phyloP scores from a whole-genome alignment of 2,113 vertebrate species.

The Cepphus grylle region DNA sequence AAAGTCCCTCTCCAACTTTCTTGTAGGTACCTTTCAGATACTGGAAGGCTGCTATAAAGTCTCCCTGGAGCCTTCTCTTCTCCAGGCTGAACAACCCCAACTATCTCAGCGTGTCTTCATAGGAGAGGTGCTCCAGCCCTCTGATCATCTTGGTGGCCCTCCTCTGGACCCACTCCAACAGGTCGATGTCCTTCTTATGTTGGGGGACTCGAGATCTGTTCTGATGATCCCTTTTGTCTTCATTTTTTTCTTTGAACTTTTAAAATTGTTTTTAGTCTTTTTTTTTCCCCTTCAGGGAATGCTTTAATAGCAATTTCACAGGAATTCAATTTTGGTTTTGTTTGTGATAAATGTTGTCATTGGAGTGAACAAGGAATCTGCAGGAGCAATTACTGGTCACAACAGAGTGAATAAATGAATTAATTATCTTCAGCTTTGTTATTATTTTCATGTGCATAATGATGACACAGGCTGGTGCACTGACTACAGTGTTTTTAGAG shows the following conservation, averaged over 20 bases:
- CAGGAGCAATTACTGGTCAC: conserved; percentile 4
- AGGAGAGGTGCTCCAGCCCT: no score
- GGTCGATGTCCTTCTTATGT: no score
- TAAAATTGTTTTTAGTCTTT: background rate
- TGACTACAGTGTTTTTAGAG: background rate
- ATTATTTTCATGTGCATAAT: background rate
- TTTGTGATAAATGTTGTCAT: background rate
- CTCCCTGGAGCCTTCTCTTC: no score
- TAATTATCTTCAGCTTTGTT: background rate
- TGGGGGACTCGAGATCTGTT: background rate
- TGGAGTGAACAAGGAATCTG: conserved; percentile 22
- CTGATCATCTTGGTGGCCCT: no score
- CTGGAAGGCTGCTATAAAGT: no score
- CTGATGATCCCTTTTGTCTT: background rate
- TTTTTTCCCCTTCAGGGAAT: background rate
- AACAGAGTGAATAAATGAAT: conserved; percentile 23
- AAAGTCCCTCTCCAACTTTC: no score
- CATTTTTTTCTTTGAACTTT: background rate
- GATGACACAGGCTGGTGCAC: background rate
- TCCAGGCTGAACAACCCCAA: no score
- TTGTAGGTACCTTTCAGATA: no score
- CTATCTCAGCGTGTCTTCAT: no score
- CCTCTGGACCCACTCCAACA: no score
- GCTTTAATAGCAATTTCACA: conserved; percentile 26
- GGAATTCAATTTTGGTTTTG: background rate